Base-by-base conservation (phyloP, 2,797 vertebrate species). In the Sebastes oblongus region DNA sequence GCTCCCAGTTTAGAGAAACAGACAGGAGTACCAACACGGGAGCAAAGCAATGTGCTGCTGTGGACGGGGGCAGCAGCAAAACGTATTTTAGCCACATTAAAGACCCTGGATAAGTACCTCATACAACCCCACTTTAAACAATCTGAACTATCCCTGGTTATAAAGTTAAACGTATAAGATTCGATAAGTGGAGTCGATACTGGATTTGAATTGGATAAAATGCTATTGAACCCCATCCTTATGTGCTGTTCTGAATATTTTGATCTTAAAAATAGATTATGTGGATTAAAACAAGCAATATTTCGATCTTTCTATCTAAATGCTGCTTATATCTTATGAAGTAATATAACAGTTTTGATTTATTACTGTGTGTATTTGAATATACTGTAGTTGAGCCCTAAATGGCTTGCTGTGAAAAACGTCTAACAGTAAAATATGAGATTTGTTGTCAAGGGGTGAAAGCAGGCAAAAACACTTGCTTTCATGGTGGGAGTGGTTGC, bases 401-500 rank as follows among this genome's bases (percentile, higher is more conserved):
- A 54, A 34, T 39, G 42, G 10, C 9, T 58, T 50, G 16, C 20
- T 18, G 20, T 64, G 46, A 74, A 66, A 36, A 74, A 1, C 4
- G 4, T 39, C 22, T 12, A 64, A 16, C 18, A 12, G 50, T 30
- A 27, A 29, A 50, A 36, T 54, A 42, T 59, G 29, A 16, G 2
- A 25, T 66, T 59, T 32, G 6, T 60, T 29, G 46, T 66, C 46
- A 52, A 46, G 42, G 13, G 22, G 9, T 61, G 11, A 77, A 60
- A 24, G 58, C 25, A 52, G 36, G 50, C 50, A 78, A 32, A 62
- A 68, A 66, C 13, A 27, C 29, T 24, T 13, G 36, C 20, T 72
- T 75, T 56, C 10, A 66, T 54, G 30, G 55, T 59, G 27, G 39
- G 30, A 70, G 60, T 24, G 4, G 77, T 85, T 85, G 70, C 66